Evolutionary conservation across 2,888 invertebrate species (phyloP).

Genomic region (Drosophila multiciliata): DNA sequence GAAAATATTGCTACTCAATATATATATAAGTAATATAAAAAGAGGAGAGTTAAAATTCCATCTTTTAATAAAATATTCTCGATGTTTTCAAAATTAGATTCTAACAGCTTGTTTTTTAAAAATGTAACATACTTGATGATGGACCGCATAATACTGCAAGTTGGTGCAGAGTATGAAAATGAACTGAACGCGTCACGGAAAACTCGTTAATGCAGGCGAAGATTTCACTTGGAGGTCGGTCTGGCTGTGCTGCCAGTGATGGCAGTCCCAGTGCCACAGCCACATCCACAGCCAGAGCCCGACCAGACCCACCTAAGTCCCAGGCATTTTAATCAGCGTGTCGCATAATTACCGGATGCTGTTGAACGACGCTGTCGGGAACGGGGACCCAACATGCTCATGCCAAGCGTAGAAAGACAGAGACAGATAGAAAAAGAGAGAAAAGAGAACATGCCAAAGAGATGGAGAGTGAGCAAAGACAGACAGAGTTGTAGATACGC

Average conservation of each 20-base stretch:
- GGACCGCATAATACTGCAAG: neutral
- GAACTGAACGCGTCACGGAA: conserved; percentile 75
- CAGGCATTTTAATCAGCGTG: conserved; percentile 84
- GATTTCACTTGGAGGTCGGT: conserved; percentile 77
- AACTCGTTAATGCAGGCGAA: conserved; percentile 79
- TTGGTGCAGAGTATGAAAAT: conserved; percentile 30
- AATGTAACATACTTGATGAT: neutral
- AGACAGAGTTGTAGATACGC: neutral
- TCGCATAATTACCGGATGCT: conserved; percentile 85
- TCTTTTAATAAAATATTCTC: accelerated
- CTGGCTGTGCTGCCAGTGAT: conserved; percentile 20
- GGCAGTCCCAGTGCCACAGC: neutral
- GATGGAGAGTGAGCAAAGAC: conserved; percentile 2
- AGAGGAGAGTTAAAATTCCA: neutral
- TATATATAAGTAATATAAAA: neutral
- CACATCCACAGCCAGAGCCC: conserved; percentile 26
- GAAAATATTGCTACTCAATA: neutral
- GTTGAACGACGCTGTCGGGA: conserved; percentile 65
- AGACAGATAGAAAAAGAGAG: conserved; percentile 1
- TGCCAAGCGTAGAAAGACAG: conserved; percentile 51
- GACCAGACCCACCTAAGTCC: conserved; percentile 75
- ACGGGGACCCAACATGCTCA: conserved; percentile 40
- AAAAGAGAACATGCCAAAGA: conserved; percentile 1
- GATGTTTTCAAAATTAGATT: neutral
- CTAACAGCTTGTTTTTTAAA: neutral